Percentiles rank a stretch among this genome's conserved stretches.
Evolutionary conservation across 2,113 vertebrate species (phyloP).

Genomic region (Lepidothrix coronata): DNA sequence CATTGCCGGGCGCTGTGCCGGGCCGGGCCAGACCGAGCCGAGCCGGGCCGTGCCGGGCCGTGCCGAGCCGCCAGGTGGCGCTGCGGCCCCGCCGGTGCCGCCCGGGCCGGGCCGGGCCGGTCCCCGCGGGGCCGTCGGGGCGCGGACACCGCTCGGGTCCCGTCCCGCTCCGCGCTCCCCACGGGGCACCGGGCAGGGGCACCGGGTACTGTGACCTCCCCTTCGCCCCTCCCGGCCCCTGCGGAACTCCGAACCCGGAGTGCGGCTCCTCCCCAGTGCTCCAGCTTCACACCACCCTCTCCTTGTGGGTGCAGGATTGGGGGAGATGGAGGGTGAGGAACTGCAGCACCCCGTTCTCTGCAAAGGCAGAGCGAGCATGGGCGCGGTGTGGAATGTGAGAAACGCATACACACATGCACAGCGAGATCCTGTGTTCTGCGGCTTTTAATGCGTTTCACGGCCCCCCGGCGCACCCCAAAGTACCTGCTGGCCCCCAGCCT

Average conservation of each 20-base stretch:
- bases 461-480: not conserved
- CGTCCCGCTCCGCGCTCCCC: not conserved
- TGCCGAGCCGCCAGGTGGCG: not conserved
- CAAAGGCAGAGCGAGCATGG: not conserved
- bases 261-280: accelerated
- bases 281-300: not conserved
- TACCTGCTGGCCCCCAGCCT: not conserved
- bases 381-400: not conserved
- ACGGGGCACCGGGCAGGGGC: not conserved
- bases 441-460: not conserved
- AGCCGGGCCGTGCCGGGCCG: not conserved
- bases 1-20: too few relatives aligned
- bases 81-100: not conserved
- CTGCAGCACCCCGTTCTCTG: not conserved
- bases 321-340: not conserved
- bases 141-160: not conserved
- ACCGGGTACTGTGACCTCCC: too few relatives aligned
- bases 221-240: not conserved
- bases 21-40: accelerated
- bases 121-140: not conserved
- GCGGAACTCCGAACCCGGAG: not conserved
- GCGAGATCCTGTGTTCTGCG: not conserved
- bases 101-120: too few relatives aligned
- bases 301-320: accelerated
- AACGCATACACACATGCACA: accelerated